phyloP scores from a whole-genome alignment of 2,888 invertebrate genomes.

The Tupiocoris notatus region DNA sequence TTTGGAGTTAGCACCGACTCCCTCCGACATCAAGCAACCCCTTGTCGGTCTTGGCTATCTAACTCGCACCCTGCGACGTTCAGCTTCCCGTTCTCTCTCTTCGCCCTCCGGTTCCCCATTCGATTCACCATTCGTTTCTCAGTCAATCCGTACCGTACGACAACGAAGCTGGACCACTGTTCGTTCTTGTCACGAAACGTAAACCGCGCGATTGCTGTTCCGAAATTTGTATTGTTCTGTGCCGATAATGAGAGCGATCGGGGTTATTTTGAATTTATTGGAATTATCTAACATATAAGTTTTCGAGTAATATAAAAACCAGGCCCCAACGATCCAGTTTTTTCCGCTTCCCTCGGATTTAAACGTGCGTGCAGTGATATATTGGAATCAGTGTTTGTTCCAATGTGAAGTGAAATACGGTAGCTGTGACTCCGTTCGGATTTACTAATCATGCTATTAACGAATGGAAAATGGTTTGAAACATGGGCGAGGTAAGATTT shows the following conservation, averaged over 20 bases:
- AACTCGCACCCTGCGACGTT: background rate
- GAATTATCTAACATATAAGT: no score
- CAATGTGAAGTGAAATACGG: background rate
- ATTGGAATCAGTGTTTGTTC: background rate
- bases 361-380: no score
- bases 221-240: no score
- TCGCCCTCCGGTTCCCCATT: background rate
- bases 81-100: background rate
- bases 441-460: background rate
- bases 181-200: background rate
- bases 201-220: no score
- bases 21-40: background rate
- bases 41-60: background rate
- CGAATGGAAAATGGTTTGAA: no score
- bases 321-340: no score
- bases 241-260: no score
- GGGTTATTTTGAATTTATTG: no score
- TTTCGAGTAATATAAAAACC: no score
- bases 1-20: no score
- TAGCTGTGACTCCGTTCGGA: background rate
- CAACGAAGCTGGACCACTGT: background rate
- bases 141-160: background rate
- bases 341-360: no score
- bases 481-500: background rate
- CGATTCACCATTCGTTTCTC: no score